Base-by-base conservation (phyloP, 2,113 vertebrate genomes). In the Mormyrus iriodes region DNA sequence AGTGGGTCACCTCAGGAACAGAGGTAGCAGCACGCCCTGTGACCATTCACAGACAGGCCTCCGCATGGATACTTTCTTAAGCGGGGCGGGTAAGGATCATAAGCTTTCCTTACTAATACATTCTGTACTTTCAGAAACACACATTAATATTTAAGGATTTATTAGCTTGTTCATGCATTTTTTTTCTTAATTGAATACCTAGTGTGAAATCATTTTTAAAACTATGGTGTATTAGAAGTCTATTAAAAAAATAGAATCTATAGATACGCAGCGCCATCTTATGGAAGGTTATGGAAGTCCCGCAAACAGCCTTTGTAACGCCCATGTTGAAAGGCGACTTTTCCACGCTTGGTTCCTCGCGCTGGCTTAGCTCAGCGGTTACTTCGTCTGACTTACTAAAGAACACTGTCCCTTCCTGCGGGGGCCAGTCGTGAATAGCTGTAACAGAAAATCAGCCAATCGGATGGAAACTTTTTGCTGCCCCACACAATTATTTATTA, bases 41-140 rank as follows among this genome's bases (percentile, higher is more conserved):
- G 88, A 98, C 97, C 88, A 0, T 95, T 79, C 94, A 95, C 46
- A 99, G 96, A 91, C 96, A 96, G 24, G 92, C 94, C 93, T 99
- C 98, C 69, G 98, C 98, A 91, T 97, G 65, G 9, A 27, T 27
- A 73, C 12, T 31, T 73, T 46, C 44, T 3, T 5, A 46, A 46
- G 44, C 2, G 44, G 44, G 44, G 44, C n/a, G 44, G 44, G 44
- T 46, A 3, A 46, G 8, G 46, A 48, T 48, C 46, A 48, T 7
- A 4, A 48, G 46, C 46, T 48, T 48, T 48, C 4, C 46, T 48
- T 48, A 48, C 8, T 48, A 48, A 7, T 4, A 48, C 46, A 48
- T 4, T 48, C 46, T 48, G 2, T 48, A 48, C 46, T 48, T 48
- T 48, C 46, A 48, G 5, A 48, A 48, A 48, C 46, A 48, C 46